Evolutionary conservation across 2,888 invertebrate species (phyloP), one percentile per base, ranked within the genome.

Genomic region (Ceramica pisi): DNA sequence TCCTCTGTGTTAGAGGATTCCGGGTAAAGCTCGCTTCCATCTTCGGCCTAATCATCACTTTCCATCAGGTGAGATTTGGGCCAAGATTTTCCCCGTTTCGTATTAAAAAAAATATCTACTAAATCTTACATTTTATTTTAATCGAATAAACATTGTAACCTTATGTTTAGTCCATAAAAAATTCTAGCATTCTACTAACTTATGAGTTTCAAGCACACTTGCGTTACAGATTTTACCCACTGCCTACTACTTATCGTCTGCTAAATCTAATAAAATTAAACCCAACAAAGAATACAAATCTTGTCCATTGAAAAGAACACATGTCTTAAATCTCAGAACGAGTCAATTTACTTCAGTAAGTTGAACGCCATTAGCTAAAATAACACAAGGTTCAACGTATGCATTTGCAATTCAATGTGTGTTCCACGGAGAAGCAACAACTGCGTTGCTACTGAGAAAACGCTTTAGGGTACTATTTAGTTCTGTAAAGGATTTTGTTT

Each of bases 351-450:
- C 63, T 63, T 46, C 35, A 44, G 21, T 38, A 71, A 80, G 19
- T 65, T 69, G 50, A 50, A 60, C 57, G 51, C 74, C 74, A 82
- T 82, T 82, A 71, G 53, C 31, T 3, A 31, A 31, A 31, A 82
- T 60, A 80, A 74, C 71, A 65, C 59, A 59, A 82, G 70, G 68
- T 76, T 67, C 63, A 59, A 68, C 57, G 61, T 59, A 77, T 80
- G 69, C 60, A 80, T 78, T 79, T 74, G 69, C 67, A 35, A 71
- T 78, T 78, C 63, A 71, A 63, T 65, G 55, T 70, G 61, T 71
- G 65, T 75, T 74, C 16, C n/a, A 19, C 16, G 12, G 10, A 46
- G 38, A 51, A 59, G 44, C 41, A 65, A 76, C 61, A 55, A 63
- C 12, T 57, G 51, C 23, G 62, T 16, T 53, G 7, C 41, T 12